Percentiles rank a stretch among this genome's conserved stretches.
Evolutionary conservation across 2,888 invertebrate species (phyloP).

Genomic region (Ophioninae sp.): DNA sequence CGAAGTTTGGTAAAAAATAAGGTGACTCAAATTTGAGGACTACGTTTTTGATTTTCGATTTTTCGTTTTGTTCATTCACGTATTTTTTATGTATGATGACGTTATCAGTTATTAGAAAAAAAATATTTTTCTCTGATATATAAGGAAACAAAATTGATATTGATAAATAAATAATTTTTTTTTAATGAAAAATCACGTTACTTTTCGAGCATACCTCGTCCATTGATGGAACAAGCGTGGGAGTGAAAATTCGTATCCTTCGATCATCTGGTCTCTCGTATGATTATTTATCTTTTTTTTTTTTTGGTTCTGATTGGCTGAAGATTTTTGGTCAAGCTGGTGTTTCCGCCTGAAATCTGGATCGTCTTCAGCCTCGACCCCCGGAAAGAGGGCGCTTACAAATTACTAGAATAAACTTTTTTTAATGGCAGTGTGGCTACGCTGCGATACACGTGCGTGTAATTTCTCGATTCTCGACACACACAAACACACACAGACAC

Average conservation of each 20-base stretch:
- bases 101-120: too few species aligned
- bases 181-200: conserved; percentile 60
- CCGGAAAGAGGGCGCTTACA: conserved; percentile 65
- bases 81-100: too few species aligned
- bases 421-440: conserved; percentile 68
- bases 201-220: conserved; percentile 56
- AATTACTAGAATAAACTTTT: conserved; percentile 74
- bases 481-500: not conserved
- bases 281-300: not conserved
- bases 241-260: conserved; percentile 63
- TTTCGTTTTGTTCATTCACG: too few species aligned
- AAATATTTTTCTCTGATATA: too few species aligned
- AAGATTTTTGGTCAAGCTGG: not conserved
- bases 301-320: conserved; percentile 13
- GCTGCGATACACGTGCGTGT: conserved; percentile 66
- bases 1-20: too few species aligned
- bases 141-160: too few species aligned
- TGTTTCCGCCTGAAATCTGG: conserved; percentile 50
- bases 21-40: too few species aligned
- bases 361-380: conserved; percentile 50
- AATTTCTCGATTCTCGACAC: conserved; percentile 22
- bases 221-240: conserved; percentile 67
- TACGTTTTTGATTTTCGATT: too few species aligned
- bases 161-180: too few species aligned
- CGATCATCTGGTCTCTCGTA: conserved; percentile 17